Percentiles rank a stretch among this genome's conserved stretches.
Evolutionary conservation across 2,113 vertebrate species (phyloP).

Genomic region (Cranoglanis bouderius): DNA sequence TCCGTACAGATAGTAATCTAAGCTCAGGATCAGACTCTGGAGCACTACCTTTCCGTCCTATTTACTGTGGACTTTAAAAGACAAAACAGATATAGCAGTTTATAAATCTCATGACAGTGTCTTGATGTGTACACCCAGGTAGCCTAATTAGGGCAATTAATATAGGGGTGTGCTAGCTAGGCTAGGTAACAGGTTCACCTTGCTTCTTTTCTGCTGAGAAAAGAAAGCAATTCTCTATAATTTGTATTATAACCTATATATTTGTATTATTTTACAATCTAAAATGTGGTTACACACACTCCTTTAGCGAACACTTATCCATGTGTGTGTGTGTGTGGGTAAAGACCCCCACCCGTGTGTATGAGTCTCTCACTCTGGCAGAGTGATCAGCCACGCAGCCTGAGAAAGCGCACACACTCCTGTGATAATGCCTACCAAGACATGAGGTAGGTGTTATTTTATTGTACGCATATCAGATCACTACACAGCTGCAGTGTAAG

Average conservation of each 20-base stretch:
- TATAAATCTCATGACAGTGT: not conserved
- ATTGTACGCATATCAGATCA: not conserved
- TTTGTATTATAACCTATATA: not conserved
- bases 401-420: not conserved
- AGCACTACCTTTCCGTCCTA: too few relatives aligned
- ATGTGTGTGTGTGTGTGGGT: not conserved
- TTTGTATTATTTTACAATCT: not conserved
- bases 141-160: not conserved
- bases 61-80: not conserved
- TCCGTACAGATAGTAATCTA: too few relatives aligned
- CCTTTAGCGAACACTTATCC: not conserved
- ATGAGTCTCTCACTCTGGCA: not conserved
- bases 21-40: too few relatives aligned
- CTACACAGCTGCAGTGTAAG: not conserved
- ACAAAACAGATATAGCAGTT: not conserved
- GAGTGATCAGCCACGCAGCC: not conserved
- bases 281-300: not conserved
- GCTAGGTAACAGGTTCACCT: not conserved
- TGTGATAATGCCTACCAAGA: not conserved
- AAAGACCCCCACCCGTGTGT: not conserved
- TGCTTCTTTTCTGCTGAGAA: not conserved
- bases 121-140: not conserved
- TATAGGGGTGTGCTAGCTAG: not conserved
- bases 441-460: constrained; percentile 16
- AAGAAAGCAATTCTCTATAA: not conserved